Conservation (phyloP, 2,888 invertebrate genomes). For the Tribolium freemani region DNA sequence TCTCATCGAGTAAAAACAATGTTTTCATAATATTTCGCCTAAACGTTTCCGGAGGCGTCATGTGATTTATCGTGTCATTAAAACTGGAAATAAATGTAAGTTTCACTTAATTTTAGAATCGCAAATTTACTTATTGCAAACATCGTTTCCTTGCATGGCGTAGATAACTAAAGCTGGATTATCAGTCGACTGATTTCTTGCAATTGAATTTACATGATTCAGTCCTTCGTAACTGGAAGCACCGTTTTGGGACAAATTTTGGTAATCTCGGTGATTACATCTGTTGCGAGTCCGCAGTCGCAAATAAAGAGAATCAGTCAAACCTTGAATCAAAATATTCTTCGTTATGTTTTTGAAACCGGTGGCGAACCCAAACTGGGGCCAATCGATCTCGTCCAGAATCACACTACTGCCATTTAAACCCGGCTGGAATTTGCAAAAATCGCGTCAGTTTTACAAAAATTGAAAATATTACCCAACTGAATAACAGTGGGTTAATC, state of each 20-base stretch:
- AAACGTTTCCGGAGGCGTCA: constrained; percentile 65
- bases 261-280: constrained; percentile 70
- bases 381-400: constrained; percentile 70
- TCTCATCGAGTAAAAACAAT: constrained; percentile 60
- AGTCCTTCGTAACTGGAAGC: constrained; percentile 56
- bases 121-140: constrained; percentile 68
- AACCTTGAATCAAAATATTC: constrained; percentile 52
- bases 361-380: constrained; percentile 68
- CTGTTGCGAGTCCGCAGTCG: constrained; percentile 65
- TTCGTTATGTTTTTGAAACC: constrained; percentile 61
- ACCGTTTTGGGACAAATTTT: constrained; percentile 69
- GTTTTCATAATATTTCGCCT: constrained; percentile 53
- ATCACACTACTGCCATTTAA: constrained; percentile 64
- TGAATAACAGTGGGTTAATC: constrained; percentile 64
- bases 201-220: constrained; percentile 58
- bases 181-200: constrained; percentile 64
- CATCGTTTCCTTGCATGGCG: constrained; percentile 70
- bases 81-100: constrained; percentile 55
- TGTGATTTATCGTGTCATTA: constrained; percentile 66
- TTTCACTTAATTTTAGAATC: background rate
- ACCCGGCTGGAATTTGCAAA: constrained; percentile 45
- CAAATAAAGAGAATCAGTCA: constrained; percentile 60
- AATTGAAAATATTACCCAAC: constrained; percentile 51
- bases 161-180: constrained; percentile 66
- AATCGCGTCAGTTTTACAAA: background rate